A percentile compares a stretch with the other conserved stretches of the same genome.
These are phyloP conservation scores for Psilopogon haemacephalus DNA, from an alignment of 2,113 vertebrate genomes.

Conservation along the genomic window DNA sequence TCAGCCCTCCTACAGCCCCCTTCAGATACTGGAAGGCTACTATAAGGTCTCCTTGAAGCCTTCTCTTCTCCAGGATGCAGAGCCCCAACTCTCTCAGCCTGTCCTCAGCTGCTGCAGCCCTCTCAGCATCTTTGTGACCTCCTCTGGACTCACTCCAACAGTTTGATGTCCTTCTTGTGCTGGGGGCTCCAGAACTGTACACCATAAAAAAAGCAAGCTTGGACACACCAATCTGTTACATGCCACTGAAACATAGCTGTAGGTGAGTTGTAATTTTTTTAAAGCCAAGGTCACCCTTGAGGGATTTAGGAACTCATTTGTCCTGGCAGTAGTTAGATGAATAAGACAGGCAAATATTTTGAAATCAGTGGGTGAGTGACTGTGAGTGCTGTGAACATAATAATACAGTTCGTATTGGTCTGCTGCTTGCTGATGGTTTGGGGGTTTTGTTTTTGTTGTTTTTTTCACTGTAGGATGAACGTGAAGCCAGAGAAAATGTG, in stretches of 20 bases:
- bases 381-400: background rate
- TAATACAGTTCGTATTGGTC: background rate
- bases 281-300: background rate
- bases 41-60: too few relatives aligned
- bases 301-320: background rate
- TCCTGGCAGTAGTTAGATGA: background rate
- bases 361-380: background rate
- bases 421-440: background rate
- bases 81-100: too few relatives aligned
- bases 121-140: too few relatives aligned
- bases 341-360: background rate
- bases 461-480: constrained; percentile 84
- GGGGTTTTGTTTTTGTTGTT: too few relatives aligned
- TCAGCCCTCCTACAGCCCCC: too few relatives aligned
- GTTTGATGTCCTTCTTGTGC: too few relatives aligned
- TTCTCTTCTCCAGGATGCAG: too few relatives aligned
- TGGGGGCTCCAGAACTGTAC: too few relatives aligned
- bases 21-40: too few relatives aligned
- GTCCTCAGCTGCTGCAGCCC: too few relatives aligned
- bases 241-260: background rate
- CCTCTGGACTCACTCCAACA: too few relatives aligned
- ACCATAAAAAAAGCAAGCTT: background rate
- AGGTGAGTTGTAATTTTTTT: background rate
- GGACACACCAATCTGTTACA: accelerated
- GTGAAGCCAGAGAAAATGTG: constrained; percentile 96